Evolutionary conservation across 1,140 invertebrate genomes (phyloP).

Genomic region (Saxidomus purpurata): DNA sequence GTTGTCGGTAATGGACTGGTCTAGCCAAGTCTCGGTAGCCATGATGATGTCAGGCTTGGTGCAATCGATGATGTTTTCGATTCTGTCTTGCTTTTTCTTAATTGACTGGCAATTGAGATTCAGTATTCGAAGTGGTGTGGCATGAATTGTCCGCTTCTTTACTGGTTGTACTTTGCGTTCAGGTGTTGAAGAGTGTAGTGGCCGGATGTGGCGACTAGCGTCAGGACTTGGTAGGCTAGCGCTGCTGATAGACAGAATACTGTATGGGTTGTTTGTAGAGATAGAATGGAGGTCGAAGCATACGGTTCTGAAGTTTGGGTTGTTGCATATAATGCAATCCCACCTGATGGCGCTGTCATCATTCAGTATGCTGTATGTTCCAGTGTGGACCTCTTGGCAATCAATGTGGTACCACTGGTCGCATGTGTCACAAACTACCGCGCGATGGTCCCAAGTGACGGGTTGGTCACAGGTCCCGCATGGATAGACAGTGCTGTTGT

Average conservation of each 20-base stretch:
- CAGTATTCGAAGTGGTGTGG: constrained; percentile 56
- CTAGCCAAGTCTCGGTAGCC: constrained; percentile 70
- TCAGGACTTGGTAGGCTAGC: constrained; percentile 21
- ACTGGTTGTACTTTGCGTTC: background rate
- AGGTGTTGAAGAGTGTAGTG: constrained; percentile 59
- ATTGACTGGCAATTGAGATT: constrained; percentile 69
- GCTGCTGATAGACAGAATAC: constrained; percentile 17
- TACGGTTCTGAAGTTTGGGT: constrained; percentile 57
- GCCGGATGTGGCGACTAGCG: background rate
- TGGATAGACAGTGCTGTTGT: constrained; percentile 53
- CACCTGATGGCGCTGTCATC: constrained; percentile 41
- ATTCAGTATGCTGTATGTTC: constrained; percentile 56
- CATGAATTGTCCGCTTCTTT: background rate
- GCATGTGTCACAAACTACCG: constrained; percentile 67
- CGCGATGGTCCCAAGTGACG: constrained; percentile 68
- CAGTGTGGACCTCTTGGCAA: constrained; percentile 65
- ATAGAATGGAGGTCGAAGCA: constrained; percentile 41
- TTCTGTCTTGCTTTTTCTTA: constrained; percentile 61
- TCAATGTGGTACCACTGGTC: constrained; percentile 66
- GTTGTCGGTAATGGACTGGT: constrained; percentile 52
- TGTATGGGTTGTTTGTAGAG: constrained; percentile 16
- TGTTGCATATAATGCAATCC: constrained; percentile 68
- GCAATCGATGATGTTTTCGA: constrained; percentile 56
- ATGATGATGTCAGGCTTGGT: constrained; percentile 66
- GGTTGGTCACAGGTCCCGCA: constrained; percentile 65